phyloP scores from a whole-genome alignment of 2,888 invertebrate species.

The Leucophenga montana region DNA sequence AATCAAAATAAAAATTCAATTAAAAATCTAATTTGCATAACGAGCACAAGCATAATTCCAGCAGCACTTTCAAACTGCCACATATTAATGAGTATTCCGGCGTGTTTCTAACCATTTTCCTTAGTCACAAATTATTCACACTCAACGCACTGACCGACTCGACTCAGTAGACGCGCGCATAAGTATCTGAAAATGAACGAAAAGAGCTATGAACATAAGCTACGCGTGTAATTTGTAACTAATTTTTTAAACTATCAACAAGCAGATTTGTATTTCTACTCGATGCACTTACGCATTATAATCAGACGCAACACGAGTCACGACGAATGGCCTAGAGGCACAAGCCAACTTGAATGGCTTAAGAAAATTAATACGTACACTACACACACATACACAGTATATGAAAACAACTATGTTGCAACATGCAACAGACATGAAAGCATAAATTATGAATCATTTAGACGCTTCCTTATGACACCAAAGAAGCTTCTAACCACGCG shows the following conservation, averaged over 20 bases:
- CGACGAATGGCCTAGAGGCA: conserved; percentile 46
- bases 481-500: conserved; percentile 46
- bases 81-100: not conserved
- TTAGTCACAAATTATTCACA: conserved; percentile 2
- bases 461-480: conserved; percentile 68
- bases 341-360: conserved; percentile 49
- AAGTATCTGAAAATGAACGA: conserved; percentile 47
- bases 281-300: conserved; percentile 57
- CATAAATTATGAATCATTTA: conserved; percentile 70
- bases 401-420: conserved; percentile 44
- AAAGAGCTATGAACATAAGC: conserved; percentile 60
- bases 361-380: conserved; percentile 54
- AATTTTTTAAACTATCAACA: conserved; percentile 66
- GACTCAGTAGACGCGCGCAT: too few relatives aligned
- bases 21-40: conserved; percentile 23
- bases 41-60: conserved; percentile 4
- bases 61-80: not conserved
- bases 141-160: conserved; percentile 29
- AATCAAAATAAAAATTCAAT: conserved; percentile 7
- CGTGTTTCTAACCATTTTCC: not conserved
- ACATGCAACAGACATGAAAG: conserved; percentile 44
- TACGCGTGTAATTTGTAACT: conserved; percentile 67
- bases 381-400: conserved; percentile 60
- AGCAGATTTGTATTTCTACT: conserved; percentile 42
- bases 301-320: conserved; percentile 6